Conservation (phyloP, 2,113 vertebrate species). For the Psophia crepitans region DNA sequence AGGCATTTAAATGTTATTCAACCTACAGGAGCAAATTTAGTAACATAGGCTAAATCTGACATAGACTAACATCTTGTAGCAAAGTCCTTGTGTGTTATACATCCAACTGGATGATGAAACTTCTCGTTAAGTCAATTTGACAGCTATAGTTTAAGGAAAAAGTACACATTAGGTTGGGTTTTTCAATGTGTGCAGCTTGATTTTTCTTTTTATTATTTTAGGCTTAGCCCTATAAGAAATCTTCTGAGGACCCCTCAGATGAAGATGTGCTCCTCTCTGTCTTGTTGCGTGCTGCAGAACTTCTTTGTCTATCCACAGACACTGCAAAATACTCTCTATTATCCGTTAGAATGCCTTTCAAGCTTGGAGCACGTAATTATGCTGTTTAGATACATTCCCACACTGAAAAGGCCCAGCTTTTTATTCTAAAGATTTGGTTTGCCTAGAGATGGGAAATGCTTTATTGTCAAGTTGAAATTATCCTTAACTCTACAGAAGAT, state of each 20-base stretch:
- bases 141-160: not conserved
- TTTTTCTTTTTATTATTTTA: not conserved
- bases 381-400: not conserved
- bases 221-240: not conserved
- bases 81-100: not conserved
- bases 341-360: not conserved
- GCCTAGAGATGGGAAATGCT: not conserved
- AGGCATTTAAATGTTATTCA: not conserved
- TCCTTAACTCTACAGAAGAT: not conserved
- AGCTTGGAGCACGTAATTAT: accelerated
- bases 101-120: not conserved
- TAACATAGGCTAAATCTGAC: no score
- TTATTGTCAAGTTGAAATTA: not conserved
- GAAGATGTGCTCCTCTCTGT: not conserved
- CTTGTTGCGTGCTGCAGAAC: not conserved
- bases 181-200: not conserved
- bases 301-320: not conserved
- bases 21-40: not conserved
- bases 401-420: not conserved
- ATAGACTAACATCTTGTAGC: not conserved
- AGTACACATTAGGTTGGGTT: not conserved
- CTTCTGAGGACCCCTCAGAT: not conserved
- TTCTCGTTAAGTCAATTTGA: not conserved
- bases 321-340: not conserved
- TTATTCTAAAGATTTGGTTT: not conserved